phyloP scores from a whole-genome alignment of 1,140 invertebrate genomes.

The Micrasema longulum region DNA sequence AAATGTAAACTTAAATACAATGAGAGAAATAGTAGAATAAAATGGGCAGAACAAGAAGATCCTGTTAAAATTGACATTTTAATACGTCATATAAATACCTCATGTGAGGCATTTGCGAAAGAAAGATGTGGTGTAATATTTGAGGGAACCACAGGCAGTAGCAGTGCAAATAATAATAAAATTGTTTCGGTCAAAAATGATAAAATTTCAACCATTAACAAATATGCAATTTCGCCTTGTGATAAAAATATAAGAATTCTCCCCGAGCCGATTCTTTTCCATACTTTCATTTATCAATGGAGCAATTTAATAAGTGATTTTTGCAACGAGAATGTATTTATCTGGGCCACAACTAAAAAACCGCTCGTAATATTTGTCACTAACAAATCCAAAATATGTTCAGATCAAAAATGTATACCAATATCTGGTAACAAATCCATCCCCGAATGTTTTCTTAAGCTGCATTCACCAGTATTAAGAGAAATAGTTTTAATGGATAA shows the following conservation, averaged over 20 bases:
- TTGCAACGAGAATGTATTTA: not conserved
- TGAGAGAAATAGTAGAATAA: constrained; percentile 34
- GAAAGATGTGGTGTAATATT: not conserved
- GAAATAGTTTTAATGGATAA: constrained; percentile 2
- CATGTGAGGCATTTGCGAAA: constrained; percentile 5
- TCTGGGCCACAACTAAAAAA: constrained; percentile 12
- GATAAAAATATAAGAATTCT: not conserved
- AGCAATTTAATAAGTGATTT: constrained; percentile 20
- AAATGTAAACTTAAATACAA: constrained; percentile 26
- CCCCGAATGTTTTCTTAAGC: not conserved
- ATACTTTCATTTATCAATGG: constrained; percentile 25
- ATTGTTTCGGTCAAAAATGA: too few relatives aligned
- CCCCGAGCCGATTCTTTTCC: not conserved
- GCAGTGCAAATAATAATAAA: too few relatives aligned
- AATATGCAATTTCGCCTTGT: too few relatives aligned
- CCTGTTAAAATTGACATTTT: not conserved
- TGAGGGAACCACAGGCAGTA: too few relatives aligned
- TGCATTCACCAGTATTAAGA: constrained; percentile 20
- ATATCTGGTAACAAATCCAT: not conserved
- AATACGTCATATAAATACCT: constrained; percentile 3
- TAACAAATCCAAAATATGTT: constrained; percentile 17
- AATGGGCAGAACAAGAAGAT: constrained; percentile 17
- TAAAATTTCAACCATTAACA: too few relatives aligned
- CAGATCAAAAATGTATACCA: constrained; percentile 4
- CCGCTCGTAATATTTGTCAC: constrained; percentile 28